These are phyloP conservation scores for Sebastes taczanowskii DNA, from an alignment of 2,797 vertebrate species.

Conservation along the genomic window DNA sequence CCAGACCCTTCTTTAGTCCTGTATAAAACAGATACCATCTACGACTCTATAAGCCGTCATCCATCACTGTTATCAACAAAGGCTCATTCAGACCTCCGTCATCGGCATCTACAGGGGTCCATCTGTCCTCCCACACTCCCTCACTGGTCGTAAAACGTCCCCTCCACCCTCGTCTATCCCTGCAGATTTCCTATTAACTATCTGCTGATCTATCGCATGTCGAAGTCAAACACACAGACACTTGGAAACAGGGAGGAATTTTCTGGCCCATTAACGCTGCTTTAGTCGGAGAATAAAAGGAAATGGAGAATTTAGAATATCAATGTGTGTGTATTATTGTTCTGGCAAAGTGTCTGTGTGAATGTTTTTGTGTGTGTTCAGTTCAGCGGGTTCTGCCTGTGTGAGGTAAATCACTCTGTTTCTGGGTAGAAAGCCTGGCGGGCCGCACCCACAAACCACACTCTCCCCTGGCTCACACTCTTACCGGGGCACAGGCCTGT, in stretches of 20 bases:
- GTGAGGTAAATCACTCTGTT: conserved; percentile 72
- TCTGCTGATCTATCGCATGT: conserved; percentile 14
- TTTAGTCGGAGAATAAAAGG: not conserved
- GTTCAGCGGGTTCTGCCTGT: conserved; percentile 67
- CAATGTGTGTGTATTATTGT: conserved; percentile 24
- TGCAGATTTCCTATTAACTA: conserved; percentile 16
- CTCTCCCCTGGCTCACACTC: conserved; percentile 40
- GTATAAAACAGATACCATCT: conserved; percentile 61
- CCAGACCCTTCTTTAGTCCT: conserved; percentile 34
- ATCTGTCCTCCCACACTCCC: conserved; percentile 16
- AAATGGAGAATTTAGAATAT: conserved; percentile 26
- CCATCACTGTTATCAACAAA: conserved; percentile 69
- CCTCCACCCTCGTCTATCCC: conserved; percentile 12
- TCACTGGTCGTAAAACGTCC: conserved; percentile 14
- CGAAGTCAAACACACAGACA: conserved; percentile 8
- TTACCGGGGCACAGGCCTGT: conserved; percentile 38
- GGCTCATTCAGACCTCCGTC: conserved; percentile 45
- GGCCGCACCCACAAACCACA: conserved; percentile 69
- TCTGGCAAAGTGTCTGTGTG: conserved; percentile 30
- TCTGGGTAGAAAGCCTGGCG: conserved; percentile 31
- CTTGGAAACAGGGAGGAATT: not conserved
- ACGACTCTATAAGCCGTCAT: conserved; percentile 36
- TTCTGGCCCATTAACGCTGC: conserved; percentile 15
- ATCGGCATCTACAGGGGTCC: conserved; percentile 34
- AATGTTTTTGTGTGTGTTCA: conserved; percentile 32